Base-by-base conservation (phyloP, 2,888 invertebrate genomes). In the Alcis repandata region DNA sequence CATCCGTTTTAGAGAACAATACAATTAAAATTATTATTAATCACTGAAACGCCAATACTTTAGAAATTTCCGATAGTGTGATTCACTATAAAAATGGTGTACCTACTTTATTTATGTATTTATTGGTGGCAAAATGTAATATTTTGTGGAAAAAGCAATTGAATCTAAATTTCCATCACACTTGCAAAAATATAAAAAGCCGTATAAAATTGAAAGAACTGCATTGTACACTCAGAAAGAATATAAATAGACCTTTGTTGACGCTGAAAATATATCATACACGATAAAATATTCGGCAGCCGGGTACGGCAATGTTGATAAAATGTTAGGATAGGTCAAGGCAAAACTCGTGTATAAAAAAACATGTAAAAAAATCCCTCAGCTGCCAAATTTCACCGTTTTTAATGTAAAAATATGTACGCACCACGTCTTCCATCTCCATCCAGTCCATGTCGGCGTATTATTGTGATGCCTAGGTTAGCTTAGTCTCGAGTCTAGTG, bases 321-420 rank as follows among this genome's bases (percentile, higher is more conserved):
- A 89, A 88, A 85, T 88, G 88, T 93, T 92, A 90, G 86, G 88
- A 88, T 90, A 92, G 92, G 92, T 92, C 92, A 92, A 88, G 91
- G 89, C 82, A 72, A 87, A 80, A 78, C 76, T 71, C 43, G 78
- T 79, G 68, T 63, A 71, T 71, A 78, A 81, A 78, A 81, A 79
- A 79, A 68, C 71, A 49, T 40, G 49, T 53, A 20, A 59, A 53
- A 62, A 22, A 51, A 58, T 27, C 43, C 40, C 36, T n/a, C 65
- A 59, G 62, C 61, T 45, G 62, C 52, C 57, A 43, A 68, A 59
- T 58, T 58, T 57, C 48, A 54, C 43, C 66, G 27, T 27, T 20
- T 63, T 65, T 62, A 63, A 45, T 45, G 10, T 66, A 66, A 68
- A 56, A 63, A 58, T 60, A 51, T 67, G 77, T 89, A 92, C 92